Conservation (phyloP, 2,888 invertebrate species). For the Eupithecia tripunctaria region DNA sequence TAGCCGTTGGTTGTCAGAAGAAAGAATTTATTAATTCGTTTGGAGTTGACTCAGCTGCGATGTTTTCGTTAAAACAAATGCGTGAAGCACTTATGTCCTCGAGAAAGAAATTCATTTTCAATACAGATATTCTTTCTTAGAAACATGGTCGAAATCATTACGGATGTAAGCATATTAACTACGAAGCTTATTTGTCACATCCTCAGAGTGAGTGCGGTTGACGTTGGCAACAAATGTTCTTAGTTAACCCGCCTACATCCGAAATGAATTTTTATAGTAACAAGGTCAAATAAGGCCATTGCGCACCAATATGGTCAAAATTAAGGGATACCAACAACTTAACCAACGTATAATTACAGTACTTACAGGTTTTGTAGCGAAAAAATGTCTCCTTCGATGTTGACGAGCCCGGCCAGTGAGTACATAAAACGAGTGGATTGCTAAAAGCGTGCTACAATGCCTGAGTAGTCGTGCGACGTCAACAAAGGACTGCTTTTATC, state of each 20-base stretch:
- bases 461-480: conserved; percentile 36
- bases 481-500: conserved; percentile 27
- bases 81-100: not conserved
- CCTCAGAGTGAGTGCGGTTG: too few species aligned
- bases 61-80: not conserved
- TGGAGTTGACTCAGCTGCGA: not conserved
- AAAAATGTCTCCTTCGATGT: conserved; percentile 9
- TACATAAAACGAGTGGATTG: conserved; percentile 40
- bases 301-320: too few species aligned
- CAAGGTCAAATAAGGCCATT: too few species aligned
- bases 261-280: too few species aligned
- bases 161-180: too few species aligned
- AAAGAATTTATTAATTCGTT: not conserved
- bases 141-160: not conserved
- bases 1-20: not conserved
- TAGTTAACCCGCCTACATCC: too few species aligned
- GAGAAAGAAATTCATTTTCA: not conserved
- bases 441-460: conserved; percentile 48
- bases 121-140: not conserved
- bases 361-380: not conserved
- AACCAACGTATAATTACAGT: not conserved
- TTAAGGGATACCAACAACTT: not conserved
- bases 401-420: conserved; percentile 27
- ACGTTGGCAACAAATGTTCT: too few species aligned
- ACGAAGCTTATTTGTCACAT: too few species aligned